Evolutionary conservation across 2,888 invertebrate species (phyloP).

Genomic region (Vannuccia rotundouncinata): DNA sequence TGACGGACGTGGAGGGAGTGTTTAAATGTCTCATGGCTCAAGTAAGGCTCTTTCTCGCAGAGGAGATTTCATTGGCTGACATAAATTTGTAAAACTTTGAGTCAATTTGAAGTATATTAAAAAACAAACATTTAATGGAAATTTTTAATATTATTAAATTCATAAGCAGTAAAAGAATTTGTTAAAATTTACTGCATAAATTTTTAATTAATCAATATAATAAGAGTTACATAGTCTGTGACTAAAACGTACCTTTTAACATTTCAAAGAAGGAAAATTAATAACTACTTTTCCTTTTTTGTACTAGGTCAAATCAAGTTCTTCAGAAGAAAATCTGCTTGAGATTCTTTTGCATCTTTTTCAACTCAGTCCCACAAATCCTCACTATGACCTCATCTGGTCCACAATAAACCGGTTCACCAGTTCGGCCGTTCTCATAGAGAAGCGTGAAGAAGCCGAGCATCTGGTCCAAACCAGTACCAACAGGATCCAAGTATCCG

Average conservation of each 20-base stretch:
- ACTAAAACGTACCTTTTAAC: no score
- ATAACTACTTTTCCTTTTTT: background rate
- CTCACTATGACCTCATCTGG: background rate
- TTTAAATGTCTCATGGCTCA: background rate
- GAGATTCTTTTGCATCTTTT: background rate
- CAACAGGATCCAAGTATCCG: background rate
- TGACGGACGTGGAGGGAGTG: background rate
- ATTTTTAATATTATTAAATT: no score
- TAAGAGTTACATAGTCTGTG: no score
- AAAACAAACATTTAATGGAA: no score
- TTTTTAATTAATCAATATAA: no score
- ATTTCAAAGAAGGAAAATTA: no score
- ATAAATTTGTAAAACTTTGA: no score
- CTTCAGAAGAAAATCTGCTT: background rate
- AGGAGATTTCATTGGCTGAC: background rate
- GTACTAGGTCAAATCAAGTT: background rate
- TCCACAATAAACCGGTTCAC: background rate
- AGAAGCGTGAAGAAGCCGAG: conserved; percentile 63
- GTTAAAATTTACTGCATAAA: no score
- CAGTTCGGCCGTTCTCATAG: conserved; percentile 58
- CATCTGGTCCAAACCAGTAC: conserved; percentile 41
- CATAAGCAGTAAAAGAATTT: no score
- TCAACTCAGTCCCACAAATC: background rate
- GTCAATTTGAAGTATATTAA: no score
- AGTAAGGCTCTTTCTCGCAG: background rate